Percentiles rank a stretch among this genome's conserved stretches.
Conservation (phyloP, 2,888 invertebrate genomes). For the Vanessa cardui region DNA sequence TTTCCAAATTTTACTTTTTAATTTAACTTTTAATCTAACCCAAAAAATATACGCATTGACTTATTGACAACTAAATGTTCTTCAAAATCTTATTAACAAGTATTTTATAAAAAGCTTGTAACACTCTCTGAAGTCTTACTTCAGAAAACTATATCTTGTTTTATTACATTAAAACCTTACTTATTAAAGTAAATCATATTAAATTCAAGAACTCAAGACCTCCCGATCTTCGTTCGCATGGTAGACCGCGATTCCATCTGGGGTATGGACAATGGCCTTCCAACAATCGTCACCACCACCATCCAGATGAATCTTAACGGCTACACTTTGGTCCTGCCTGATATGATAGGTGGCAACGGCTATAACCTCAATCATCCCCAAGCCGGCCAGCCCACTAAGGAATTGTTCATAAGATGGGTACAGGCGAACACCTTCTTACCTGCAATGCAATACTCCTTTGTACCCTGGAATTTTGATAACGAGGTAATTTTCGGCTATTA, state of each 20-base stretch:
- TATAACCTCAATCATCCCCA: slow-evolving; percentile 75
- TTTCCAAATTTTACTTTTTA: no score
- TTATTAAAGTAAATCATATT: background rate
- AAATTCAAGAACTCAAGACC: slow-evolving; percentile 83
- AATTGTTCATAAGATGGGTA: slow-evolving; percentile 90
- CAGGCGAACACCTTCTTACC: slow-evolving; percentile 91
- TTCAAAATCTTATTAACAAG: no score
- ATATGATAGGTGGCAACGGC: slow-evolving; percentile 90
- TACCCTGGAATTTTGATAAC: slow-evolving; percentile 90
- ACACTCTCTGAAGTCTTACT: no score
- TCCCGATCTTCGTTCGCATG: slow-evolving; percentile 89
- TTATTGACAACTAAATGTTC: no score
- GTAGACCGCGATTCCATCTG: slow-evolving; percentile 89
- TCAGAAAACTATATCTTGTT: no score
- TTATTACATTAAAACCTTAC: no score
- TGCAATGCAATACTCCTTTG: slow-evolving; percentile 89
- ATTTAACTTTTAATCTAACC: no score
- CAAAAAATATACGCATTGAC: no score
- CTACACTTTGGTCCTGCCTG: slow-evolving; percentile 89
- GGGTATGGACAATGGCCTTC: slow-evolving; percentile 87
- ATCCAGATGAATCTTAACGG: slow-evolving; percentile 85
- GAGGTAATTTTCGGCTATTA: slow-evolving; percentile 57
- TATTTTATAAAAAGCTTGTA: no score
- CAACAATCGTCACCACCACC: slow-evolving; percentile 88
- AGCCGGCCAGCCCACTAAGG: slow-evolving; percentile 80